Conservation (phyloP, 1,140 invertebrate genomes). For the Formica selysi region DNA sequence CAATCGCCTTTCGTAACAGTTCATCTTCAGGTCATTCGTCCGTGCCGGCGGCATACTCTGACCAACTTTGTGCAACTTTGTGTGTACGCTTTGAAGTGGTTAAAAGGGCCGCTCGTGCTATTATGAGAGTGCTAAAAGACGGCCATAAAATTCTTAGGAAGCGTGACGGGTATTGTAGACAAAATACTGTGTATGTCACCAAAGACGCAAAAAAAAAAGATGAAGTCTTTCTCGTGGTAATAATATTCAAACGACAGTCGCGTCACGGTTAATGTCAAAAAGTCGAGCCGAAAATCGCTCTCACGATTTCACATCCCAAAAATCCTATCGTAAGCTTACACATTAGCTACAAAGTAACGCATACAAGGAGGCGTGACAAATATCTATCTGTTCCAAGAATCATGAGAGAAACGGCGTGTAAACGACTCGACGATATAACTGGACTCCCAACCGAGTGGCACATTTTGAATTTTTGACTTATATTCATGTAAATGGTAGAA, state of each 20-base stretch:
- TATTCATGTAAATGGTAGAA: not conserved
- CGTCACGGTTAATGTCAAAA: slow-evolving; percentile 71
- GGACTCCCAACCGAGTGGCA: slow-evolving; percentile 33
- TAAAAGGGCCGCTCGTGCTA: slow-evolving; percentile 72
- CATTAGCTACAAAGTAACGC: slow-evolving; percentile 27
- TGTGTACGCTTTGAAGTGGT: slow-evolving; percentile 62
- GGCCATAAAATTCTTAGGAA: slow-evolving; percentile 80
- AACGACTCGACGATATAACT: not conserved
- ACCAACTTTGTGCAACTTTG: slow-evolving; percentile 76
- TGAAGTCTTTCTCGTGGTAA: slow-evolving; percentile 64
- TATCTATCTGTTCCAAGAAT: slow-evolving; percentile 67
- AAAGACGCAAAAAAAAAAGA: slow-evolving; percentile 1
- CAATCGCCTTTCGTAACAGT: slow-evolving; percentile 47
- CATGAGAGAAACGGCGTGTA: not conserved
- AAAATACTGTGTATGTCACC: slow-evolving; percentile 74
- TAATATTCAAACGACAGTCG: slow-evolving; percentile 43
- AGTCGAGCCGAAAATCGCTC: slow-evolving; percentile 19
- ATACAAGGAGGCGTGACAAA: slow-evolving; percentile 45
- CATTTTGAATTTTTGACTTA: not conserved
- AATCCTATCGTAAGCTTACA: slow-evolving; percentile 27
- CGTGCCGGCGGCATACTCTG: slow-evolving; percentile 42
- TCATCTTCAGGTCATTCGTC: not conserved
- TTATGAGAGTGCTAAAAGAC: slow-evolving; percentile 74
- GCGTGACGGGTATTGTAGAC: slow-evolving; percentile 77
- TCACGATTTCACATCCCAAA: too few relatives aligned